phyloP scores from a whole-genome alignment of 2,888 invertebrate species.

The Tribolium freemani region DNA sequence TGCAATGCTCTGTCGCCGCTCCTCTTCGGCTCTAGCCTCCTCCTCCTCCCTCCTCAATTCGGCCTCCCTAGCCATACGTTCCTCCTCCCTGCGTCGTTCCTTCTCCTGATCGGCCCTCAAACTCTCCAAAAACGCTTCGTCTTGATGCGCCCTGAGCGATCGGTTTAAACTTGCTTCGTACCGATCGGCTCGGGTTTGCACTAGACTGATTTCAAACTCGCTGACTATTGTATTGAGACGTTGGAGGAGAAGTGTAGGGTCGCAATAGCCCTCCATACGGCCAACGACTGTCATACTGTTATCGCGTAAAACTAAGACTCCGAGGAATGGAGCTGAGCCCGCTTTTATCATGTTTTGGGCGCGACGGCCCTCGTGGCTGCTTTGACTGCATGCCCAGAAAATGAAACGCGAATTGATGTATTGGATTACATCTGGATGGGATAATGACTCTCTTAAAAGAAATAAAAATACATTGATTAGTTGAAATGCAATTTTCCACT shows the following conservation, averaged over 20 bases:
- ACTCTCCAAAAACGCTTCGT: slow-evolving; percentile 93
- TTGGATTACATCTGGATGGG: slow-evolving; percentile 80
- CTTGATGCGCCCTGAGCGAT: slow-evolving; percentile 90
- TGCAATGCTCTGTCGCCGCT: slow-evolving; percentile 71
- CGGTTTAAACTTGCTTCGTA: slow-evolving; percentile 89
- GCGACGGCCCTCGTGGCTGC: slow-evolving; percentile 91
- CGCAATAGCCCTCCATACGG: slow-evolving; percentile 88
- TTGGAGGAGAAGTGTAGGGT: slow-evolving; percentile 78
- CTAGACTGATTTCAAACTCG: slow-evolving; percentile 90
- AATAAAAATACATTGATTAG: not conserved
- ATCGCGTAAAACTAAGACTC: slow-evolving; percentile 90
- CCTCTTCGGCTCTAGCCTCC: slow-evolving; percentile 68
- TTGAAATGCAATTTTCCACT: no score
- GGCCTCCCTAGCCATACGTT: slow-evolving; percentile 71
- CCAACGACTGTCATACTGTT: slow-evolving; percentile 92
- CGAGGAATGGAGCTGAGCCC: slow-evolving; percentile 87
- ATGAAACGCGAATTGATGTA: slow-evolving; percentile 88
- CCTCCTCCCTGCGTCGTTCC: slow-evolving; percentile 80
- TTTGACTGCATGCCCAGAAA: slow-evolving; percentile 95
- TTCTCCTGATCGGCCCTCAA: slow-evolving; percentile 95
- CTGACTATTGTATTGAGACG: slow-evolving; percentile 82
- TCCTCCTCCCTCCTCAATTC: slow-evolving; percentile 66
- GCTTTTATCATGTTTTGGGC: slow-evolving; percentile 91
- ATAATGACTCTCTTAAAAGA: slow-evolving; percentile 76
- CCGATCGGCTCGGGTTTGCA: slow-evolving; percentile 88